Percentiles rank a stretch among this genome's conserved stretches.
Conservation (phyloP, 2,797 vertebrate genomes). For the Dallia pectoralis region DNA sequence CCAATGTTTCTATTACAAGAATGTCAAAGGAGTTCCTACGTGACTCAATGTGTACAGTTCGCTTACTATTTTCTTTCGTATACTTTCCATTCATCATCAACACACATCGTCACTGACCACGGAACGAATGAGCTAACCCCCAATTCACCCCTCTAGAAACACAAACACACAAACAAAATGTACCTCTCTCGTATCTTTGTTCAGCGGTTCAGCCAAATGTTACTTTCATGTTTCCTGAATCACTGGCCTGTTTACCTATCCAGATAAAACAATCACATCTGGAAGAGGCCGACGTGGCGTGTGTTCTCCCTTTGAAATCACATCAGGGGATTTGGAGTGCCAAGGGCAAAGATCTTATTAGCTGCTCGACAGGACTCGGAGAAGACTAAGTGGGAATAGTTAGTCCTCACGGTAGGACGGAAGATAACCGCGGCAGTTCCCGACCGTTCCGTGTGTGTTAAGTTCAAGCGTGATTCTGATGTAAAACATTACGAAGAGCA, state of each 20-base stretch:
- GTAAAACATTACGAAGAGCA: not conserved
- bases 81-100: not conserved
- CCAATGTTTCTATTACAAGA: not conserved
- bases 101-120: not conserved
- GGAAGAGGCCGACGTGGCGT: constrained; percentile 34
- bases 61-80: not conserved
- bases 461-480: not conserved
- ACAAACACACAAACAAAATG: not conserved
- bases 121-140: not conserved
- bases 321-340: constrained; percentile 32
- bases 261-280: constrained; percentile 26
- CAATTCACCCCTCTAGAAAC: not conserved
- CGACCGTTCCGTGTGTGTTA: not conserved
- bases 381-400: constrained; percentile 28
- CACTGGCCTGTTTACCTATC: constrained; percentile 19
- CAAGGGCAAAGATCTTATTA: constrained; percentile 44
- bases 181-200: not conserved
- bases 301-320: constrained; percentile 32
- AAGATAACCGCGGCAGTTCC: constrained; percentile 16
- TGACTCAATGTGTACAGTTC: not conserved
- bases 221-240: constrained; percentile 14
- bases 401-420: constrained; percentile 7
- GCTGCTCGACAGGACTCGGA: constrained; percentile 26
- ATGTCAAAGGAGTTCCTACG: not conserved
- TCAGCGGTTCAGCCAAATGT: not conserved